Percentiles rank a stretch among this genome's conserved stretches.
Conservation (phyloP, 2,113 vertebrate species). For the Echinops telfairi region DNA sequence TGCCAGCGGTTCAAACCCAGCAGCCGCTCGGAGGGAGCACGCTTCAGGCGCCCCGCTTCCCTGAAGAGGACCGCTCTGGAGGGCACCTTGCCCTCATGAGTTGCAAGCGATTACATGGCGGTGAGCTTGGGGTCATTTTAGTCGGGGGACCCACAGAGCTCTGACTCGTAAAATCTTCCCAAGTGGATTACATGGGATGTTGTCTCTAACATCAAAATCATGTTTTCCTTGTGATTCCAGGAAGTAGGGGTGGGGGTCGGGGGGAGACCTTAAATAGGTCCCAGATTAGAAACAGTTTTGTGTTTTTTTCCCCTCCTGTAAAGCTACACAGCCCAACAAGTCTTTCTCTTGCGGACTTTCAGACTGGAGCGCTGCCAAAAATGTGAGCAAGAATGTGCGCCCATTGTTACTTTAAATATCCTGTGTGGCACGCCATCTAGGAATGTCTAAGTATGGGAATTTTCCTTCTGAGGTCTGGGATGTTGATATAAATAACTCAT, state of each 20-base stretch:
- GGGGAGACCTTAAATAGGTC: slow-evolving; percentile 74
- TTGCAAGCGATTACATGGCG: too few relatives aligned
- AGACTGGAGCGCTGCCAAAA: slow-evolving; percentile 80
- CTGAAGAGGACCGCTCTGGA: too few relatives aligned
- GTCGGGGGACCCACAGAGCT: not conserved
- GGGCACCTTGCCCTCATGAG: too few relatives aligned
- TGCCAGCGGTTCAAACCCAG: too few relatives aligned
- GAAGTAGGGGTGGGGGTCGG: slow-evolving; percentile 63
- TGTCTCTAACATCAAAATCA: slow-evolving; percentile 75
- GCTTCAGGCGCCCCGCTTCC: too few relatives aligned
- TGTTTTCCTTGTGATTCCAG: slow-evolving; percentile 80
- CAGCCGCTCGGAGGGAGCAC: too few relatives aligned
- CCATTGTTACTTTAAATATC: slow-evolving; percentile 86
- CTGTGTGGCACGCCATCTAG: slow-evolving; percentile 83
- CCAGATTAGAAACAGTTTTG: slow-evolving; percentile 81
- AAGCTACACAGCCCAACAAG: slow-evolving; percentile 59
- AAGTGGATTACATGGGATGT: slow-evolving; percentile 56
- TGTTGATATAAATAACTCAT: slow-evolving; percentile 81
- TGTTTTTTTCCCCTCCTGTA: not conserved
- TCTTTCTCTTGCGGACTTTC: slow-evolving; percentile 76
- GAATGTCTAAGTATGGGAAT: slow-evolving; percentile 85
- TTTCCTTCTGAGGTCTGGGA: slow-evolving; percentile 80
- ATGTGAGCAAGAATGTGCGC: slow-evolving; percentile 81
- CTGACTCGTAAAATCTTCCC: slow-evolving; percentile 41
- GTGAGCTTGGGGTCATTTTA: not conserved